Evolutionary conservation across 2,113 vertebrate species (phyloP).

Genomic region (Anhinga rufa): DNA sequence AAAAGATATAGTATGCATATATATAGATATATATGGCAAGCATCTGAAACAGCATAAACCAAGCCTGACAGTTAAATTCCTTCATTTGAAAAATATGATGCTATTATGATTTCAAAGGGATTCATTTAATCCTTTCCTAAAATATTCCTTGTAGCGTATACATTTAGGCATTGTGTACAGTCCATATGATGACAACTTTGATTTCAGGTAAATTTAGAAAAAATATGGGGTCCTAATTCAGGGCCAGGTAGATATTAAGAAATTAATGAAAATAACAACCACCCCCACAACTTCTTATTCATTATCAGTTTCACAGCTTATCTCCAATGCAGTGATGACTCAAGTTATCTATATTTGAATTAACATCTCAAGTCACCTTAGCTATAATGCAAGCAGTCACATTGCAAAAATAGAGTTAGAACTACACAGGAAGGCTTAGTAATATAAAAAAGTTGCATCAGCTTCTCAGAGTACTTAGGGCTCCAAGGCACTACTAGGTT

Average conservation of each 20-base stretch:
- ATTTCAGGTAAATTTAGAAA: background rate
- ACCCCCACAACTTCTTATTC: background rate
- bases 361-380: background rate
- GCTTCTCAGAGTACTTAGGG: background rate
- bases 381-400: background rate
- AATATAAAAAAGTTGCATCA: background rate
- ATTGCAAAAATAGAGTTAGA: background rate
- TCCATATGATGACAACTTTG: background rate
- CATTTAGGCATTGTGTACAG: background rate
- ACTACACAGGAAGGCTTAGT: background rate
- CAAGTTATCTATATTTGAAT: background rate
- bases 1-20: background rate
- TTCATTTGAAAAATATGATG: background rate
- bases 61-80: background rate
- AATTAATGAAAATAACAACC: background rate
- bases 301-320: background rate
- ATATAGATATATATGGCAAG: background rate
- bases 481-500: background rate
- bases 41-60: background rate
- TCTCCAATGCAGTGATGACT: background rate
- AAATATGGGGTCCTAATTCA: background rate
- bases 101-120: background rate
- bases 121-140: background rate
- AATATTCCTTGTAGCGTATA: background rate
- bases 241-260: background rate